A percentile compares a stretch with the other conserved stretches of the same genome.
phyloP scores from a whole-genome alignment of 1,140 invertebrate species.

The Melipona quadrifasciata region DNA sequence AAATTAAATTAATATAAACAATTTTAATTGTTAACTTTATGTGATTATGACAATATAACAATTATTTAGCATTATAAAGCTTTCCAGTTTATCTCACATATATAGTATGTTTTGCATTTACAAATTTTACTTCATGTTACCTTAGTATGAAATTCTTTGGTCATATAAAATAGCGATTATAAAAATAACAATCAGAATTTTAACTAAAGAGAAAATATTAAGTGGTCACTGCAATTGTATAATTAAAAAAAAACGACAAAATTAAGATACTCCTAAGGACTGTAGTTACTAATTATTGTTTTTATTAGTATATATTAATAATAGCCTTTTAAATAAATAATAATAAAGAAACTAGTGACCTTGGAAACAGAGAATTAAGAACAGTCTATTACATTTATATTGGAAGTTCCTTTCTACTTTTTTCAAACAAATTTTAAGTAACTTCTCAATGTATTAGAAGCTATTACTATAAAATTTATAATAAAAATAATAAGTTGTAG shows the following conservation, averaged over 20 bases:
- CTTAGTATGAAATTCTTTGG: slow-evolving; percentile 40
- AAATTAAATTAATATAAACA: slow-evolving; percentile 60
- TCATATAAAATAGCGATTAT: slow-evolving; percentile 28
- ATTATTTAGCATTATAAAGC: slow-evolving; percentile 43
- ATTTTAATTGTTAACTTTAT: slow-evolving; percentile 24
- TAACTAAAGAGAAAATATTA: not conserved
- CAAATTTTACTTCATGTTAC: slow-evolving; percentile 7
- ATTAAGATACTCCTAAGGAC: not conserved
- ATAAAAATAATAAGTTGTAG: slow-evolving; percentile 29
- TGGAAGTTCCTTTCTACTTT: slow-evolving; percentile 12
- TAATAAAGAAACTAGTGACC: slow-evolving; percentile 21
- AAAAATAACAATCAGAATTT: slow-evolving; percentile 9
- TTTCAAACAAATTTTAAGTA: slow-evolving; percentile 10
- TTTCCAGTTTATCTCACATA: slow-evolving; percentile 42
- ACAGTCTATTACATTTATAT: slow-evolving; percentile 19
- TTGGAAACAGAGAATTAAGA: slow-evolving; percentile 33
- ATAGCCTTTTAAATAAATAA: slow-evolving; percentile 53
- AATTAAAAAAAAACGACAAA: slow-evolving; percentile 14
- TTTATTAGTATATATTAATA: slow-evolving; percentile 22
- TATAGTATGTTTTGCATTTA: slow-evolving; percentile 8
- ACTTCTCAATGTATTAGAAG: slow-evolving; percentile 13
- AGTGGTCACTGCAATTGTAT: slow-evolving; percentile 4
- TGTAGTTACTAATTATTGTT: slow-evolving; percentile 27
- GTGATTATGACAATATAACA: slow-evolving; percentile 33
- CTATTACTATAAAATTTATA: slow-evolving; percentile 24